These are phyloP conservation scores for Choloepus didactylus DNA, from an alignment of 2,797 vertebrate species.

Conservation along the genomic window DNA sequence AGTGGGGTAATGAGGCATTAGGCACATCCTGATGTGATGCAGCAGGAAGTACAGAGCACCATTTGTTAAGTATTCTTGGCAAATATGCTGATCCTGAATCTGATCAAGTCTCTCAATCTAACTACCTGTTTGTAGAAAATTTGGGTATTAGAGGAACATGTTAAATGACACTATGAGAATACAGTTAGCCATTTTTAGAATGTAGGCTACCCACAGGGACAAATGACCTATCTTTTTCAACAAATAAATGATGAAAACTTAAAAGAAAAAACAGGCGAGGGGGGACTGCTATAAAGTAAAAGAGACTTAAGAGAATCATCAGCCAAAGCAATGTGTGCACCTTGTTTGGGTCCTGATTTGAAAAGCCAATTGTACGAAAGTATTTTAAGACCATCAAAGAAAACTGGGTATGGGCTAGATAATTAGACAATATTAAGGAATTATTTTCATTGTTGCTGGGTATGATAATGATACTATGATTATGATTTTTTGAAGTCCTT, in stretches of 20 bases:
- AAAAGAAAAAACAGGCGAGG: not conserved
- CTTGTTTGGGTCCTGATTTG: not conserved
- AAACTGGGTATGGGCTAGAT: not conserved
- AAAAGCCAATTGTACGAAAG: not conserved
- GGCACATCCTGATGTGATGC: not conserved
- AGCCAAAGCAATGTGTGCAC: not conserved
- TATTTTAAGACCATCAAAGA: not conserved
- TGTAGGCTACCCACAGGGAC: not conserved
- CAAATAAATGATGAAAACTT: not conserved
- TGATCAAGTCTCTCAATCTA: not conserved
- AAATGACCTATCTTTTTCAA: conserved; percentile 21
- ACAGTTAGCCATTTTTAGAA: not conserved
- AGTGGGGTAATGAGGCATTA: not conserved
- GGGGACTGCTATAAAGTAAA: not conserved
- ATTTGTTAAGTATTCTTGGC: not conserved
- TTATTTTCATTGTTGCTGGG: conserved; percentile 58
- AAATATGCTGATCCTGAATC: not conserved
- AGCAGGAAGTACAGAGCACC: not conserved
- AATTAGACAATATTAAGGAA: conserved; percentile 4
- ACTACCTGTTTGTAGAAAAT: not conserved
- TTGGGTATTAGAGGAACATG: not conserved
- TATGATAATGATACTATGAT: not conserved
- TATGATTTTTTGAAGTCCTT: conserved; percentile 5
- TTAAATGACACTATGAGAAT: not conserved
- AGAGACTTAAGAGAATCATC: not conserved